Percentiles rank a stretch among this genome's conserved stretches.
Conservation (phyloP, 2,113 vertebrate species). For the Chelonoidis abingdonii region DNA sequence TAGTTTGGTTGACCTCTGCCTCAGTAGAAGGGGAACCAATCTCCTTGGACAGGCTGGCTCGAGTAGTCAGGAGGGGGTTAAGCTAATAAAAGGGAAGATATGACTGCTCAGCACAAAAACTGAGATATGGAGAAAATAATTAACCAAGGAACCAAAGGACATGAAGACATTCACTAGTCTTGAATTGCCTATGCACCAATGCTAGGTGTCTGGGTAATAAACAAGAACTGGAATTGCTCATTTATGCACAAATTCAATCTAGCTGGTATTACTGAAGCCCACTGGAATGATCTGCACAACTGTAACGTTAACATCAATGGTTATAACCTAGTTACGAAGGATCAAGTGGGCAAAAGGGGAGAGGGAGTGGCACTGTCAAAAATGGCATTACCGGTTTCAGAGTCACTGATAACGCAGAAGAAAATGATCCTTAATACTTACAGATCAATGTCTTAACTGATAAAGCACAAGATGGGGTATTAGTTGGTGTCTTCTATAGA, state of each 20-base stretch:
- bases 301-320: no score
- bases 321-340: neutral
- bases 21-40: neutral
- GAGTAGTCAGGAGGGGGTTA: no score
- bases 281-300: neutral
- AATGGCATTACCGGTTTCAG: no score
- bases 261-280: neutral
- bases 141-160: neutral
- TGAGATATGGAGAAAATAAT: neutral
- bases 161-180: neutral
- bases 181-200: neutral
- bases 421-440: neutral
- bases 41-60: neutral
- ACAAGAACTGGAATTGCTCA: neutral
- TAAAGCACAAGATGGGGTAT: neutral
- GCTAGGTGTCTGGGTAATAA: neutral
- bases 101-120: neutral
- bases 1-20: neutral
- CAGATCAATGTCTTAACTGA: neutral
- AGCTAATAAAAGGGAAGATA: neutral
- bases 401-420: neutral
- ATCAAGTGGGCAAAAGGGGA: neutral
- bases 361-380: neutral
- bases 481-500: neutral
- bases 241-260: no score